Base-by-base conservation (phyloP, 2,888 invertebrate species). In the Lochmaea capreae region DNA sequence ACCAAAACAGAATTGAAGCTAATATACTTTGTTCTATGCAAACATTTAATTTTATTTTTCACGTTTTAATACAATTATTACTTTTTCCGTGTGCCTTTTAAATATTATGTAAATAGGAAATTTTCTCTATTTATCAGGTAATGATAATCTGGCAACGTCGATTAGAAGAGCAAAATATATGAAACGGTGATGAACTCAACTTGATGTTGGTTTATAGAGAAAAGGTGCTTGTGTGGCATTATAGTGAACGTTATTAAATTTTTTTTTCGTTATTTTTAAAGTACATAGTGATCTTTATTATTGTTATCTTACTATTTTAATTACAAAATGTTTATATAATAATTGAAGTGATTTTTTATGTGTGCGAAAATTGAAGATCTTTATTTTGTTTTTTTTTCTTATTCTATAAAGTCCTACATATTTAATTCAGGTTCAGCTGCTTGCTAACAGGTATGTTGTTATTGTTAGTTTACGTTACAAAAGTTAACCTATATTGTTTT, bases 201-300 rank as follows among this genome's bases (percentile, higher is more conserved):
- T 33, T 11, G 26, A 33, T 33, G 63, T 43, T 63, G 43, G n/a
- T 43, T 16, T 43, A 14, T 63, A 1, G 46, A 33, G 33, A 43
- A 49, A 70, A 70, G 54, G 63, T 70, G 70, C 70, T 63, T 70
- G 63, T 70, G 70, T 70, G 70, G 70, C 70, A 70, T 39, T 63
- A 62, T 43, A 2, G 63, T 43, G 54, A 49, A 54, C 33, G 33
- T 49, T 65, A 26, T 67, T 43, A 43, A 54, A 57, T 66, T 57
- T 66, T 12, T 65, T 16, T 26, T 14, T 65, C 26, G 26, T 33
- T 54, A n/a, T 65, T 22, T 22, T 22, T 22, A 6, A 52, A 49
- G 14, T 66, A 52, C 8, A 66, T 54, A 9, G n/a, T 54, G 42
- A 12, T 58, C 16, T 42, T 66, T 26, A 54, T 57, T 42, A 16